phyloP scores from a whole-genome alignment of 2,888 invertebrate species.

The Meteorus cinctellus region DNA sequence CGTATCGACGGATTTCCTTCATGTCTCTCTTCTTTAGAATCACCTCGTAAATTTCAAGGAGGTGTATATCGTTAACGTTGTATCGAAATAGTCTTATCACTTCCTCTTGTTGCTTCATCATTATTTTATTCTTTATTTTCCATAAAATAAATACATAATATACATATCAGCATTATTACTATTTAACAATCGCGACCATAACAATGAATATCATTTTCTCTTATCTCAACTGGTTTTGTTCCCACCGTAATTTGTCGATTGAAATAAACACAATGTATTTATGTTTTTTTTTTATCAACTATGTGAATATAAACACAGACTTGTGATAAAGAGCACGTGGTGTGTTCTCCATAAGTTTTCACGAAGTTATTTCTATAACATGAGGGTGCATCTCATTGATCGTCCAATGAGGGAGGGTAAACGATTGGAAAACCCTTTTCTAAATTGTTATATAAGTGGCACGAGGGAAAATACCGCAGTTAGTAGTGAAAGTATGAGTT shows the following conservation, averaged over 20 bases:
- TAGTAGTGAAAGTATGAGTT: not conserved
- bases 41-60: slow-evolving; percentile 19
- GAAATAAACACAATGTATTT: not conserved
- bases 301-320: not conserved
- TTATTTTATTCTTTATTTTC: slow-evolving; percentile 9
- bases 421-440: slow-evolving; percentile 38
- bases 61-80: slow-evolving; percentile 18
- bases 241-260: not conserved
- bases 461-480: not conserved
- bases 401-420: slow-evolving; percentile 15
- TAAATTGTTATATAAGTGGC: not conserved
- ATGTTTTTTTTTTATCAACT: not conserved
- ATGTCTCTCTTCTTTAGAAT: slow-evolving; percentile 19
- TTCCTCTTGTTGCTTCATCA: slow-evolving; percentile 3
- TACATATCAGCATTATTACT: not conserved
- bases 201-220: not conserved
- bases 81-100: slow-evolving; percentile 26
- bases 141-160: not conserved
- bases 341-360: slow-evolving; percentile 20
- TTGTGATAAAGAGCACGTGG: not conserved
- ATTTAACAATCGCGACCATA: not conserved
- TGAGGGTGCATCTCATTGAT: not conserved
- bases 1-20: slow-evolving; percentile 25
- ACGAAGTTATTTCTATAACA: slow-evolving; percentile 17
- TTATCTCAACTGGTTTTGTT: not conserved